Evolutionary conservation across 1,140 invertebrate genomes (phyloP).

Genomic region (Lepidurus apus): DNA sequence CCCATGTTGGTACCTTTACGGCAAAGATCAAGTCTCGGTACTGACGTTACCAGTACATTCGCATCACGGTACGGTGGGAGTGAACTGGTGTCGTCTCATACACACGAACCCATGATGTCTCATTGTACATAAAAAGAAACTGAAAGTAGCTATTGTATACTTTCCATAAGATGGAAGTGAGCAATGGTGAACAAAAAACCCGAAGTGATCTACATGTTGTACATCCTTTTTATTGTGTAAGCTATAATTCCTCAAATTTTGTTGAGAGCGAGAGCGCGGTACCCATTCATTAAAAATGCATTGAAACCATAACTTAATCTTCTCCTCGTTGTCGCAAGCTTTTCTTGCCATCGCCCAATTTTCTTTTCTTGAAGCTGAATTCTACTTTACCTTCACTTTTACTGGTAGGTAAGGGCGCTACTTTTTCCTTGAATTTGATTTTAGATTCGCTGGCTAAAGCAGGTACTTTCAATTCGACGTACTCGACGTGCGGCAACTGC

Average conservation of each 20-base stretch:
- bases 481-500: conserved; percentile 32
- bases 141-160: background rate
- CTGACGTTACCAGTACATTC: background rate
- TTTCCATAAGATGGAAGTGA: background rate
- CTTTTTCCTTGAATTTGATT: conserved; percentile 61
- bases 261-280: background rate
- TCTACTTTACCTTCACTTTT: conserved; percentile 24
- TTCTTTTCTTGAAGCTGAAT: conserved; percentile 32
- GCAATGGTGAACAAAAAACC: background rate
- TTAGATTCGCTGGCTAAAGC: conserved; percentile 45
- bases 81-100: background rate
- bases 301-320: background rate
- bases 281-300: conserved; percentile 10
- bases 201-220: background rate
- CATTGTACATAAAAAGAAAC: conserved; percentile 10
- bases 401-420: conserved; percentile 30
- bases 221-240: conserved; percentile 22
- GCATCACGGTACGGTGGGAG: background rate
- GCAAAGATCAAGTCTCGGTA: background rate
- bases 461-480: conserved; percentile 20
- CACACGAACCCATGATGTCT: conserved; percentile 1
- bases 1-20: background rate
- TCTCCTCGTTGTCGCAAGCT: conserved; percentile 26
- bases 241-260: background rate
- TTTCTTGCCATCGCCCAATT: conserved; percentile 32